Evolutionary conservation across 2,888 invertebrate genomes (phyloP).

Genomic region (Epinotia nisella): DNA sequence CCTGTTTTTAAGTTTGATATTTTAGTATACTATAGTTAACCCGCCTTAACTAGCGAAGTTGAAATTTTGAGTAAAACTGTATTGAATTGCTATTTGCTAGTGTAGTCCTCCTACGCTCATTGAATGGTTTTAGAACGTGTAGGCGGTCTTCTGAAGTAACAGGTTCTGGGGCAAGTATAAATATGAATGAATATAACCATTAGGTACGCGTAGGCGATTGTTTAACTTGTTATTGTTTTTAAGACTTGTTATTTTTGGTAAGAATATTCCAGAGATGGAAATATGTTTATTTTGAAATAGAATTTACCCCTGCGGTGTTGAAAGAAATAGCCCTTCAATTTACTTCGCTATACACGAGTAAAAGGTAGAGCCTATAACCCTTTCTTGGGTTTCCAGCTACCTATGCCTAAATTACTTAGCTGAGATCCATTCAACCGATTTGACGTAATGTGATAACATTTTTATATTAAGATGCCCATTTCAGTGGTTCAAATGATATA

Average conservation of each 20-base stretch:
- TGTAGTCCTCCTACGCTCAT: conserved; percentile 3
- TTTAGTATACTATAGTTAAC: no score
- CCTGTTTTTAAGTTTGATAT: no score
- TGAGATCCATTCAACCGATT: neutral
- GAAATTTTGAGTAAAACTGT: neutral
- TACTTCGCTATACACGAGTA: neutral
- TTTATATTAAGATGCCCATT: no score
- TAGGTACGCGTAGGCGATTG: conserved; percentile 17
- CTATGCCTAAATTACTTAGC: no score
- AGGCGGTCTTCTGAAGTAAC: conserved; percentile 4
- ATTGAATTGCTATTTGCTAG: neutral
- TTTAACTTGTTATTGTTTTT: neutral
- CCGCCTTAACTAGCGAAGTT: no score
- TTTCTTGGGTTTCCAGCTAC: neutral
- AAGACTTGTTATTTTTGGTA: no score
- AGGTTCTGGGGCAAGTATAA: neutral
- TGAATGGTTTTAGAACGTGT: neutral
- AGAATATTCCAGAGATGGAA: neutral
- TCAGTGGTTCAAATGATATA: no score
- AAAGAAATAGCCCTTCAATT: neutral
- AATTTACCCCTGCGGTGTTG: neutral
- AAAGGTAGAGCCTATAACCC: neutral
- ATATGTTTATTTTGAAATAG: neutral
- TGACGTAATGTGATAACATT: no score
- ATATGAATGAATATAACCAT: neutral